A percentile compares a stretch with the other conserved stretches of the same genome.
phyloP scores from a whole-genome alignment of 2,113 vertebrate genomes.

The Labeo catla region DNA sequence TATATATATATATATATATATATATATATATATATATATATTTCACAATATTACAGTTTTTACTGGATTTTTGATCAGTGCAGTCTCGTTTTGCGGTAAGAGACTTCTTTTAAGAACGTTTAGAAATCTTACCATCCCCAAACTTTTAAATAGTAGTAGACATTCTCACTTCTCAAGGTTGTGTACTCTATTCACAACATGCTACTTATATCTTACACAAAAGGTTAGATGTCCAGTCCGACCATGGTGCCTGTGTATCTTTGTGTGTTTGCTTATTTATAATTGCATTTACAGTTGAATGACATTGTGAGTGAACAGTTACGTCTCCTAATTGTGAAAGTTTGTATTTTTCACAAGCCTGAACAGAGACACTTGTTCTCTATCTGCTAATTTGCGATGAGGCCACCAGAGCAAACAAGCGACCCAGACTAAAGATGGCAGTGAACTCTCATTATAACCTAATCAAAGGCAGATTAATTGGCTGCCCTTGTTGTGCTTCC shows the following conservation, averaged over 20 bases:
- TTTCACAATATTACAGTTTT: neutral
- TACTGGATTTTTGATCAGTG: neutral
- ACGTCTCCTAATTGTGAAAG: constrained; percentile 61
- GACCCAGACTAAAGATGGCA: constrained; percentile 57
- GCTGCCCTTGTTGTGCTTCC: constrained; percentile 46
- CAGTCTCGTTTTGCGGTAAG: neutral
- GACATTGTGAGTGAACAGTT: constrained; percentile 54
- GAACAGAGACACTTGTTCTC: constrained; percentile 10
- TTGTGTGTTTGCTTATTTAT: constrained; percentile 10
- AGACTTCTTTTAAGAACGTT: neutral
- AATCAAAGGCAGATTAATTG: constrained; percentile 63
- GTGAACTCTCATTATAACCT: constrained; percentile 60
- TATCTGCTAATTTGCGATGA: constrained; percentile 59
- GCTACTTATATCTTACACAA: neutral
- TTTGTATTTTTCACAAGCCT: constrained; percentile 57
- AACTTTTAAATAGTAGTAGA: neutral
- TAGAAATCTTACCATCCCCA: neutral
- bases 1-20: too few species aligned
- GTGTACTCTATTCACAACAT: neutral
- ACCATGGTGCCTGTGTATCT: neutral
- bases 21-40: neutral
- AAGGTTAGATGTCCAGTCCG: neutral
- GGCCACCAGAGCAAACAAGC: constrained; percentile 58
- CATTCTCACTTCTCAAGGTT: neutral
- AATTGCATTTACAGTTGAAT: constrained; percentile 63